Conservation (phyloP, 2,888 invertebrate genomes). For the Electrophaes corylata region DNA sequence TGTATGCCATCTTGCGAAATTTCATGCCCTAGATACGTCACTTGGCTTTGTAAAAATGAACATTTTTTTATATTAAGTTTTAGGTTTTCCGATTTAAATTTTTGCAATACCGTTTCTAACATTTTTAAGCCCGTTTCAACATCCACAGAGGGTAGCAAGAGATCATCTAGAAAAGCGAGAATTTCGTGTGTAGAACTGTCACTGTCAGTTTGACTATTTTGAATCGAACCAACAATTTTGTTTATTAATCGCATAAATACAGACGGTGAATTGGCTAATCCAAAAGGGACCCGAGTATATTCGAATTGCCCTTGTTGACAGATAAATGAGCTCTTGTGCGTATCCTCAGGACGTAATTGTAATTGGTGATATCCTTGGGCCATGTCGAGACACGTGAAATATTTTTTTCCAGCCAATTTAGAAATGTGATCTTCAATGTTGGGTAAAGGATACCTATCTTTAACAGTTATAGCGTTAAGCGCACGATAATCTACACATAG, state of each 20-base stretch:
- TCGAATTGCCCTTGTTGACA: constrained; percentile 2
- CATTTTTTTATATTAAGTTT: constrained; percentile 43
- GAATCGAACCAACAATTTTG: constrained; percentile 2
- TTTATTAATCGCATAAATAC: constrained; percentile 6
- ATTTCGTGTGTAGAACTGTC: neutral
- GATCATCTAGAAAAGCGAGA: neutral
- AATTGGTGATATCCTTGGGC: constrained; percentile 7
- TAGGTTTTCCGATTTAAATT: constrained; percentile 2
- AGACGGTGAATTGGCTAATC: neutral
- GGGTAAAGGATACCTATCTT: constrained; percentile 40
- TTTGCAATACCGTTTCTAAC: neutral
- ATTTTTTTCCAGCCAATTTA: too few relatives aligned
- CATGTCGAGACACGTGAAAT: constrained; percentile 37
- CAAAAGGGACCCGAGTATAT: neutral
- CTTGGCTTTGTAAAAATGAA: constrained; percentile 38
- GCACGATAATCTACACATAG: constrained; percentile 41
- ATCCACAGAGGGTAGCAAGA: neutral
- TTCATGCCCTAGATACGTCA: constrained; percentile 43
- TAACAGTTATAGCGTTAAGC: constrained; percentile 38
- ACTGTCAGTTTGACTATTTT: neutral
- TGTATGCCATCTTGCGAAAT: constrained; percentile 36
- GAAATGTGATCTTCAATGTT: neutral
- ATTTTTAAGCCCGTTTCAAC: neutral
- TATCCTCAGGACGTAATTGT: neutral
- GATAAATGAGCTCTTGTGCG: constrained; percentile 1